These are phyloP conservation scores for Scomberomorus guttatus DNA, from an alignment of 2,797 vertebrate genomes.

Conservation along the genomic window DNA sequence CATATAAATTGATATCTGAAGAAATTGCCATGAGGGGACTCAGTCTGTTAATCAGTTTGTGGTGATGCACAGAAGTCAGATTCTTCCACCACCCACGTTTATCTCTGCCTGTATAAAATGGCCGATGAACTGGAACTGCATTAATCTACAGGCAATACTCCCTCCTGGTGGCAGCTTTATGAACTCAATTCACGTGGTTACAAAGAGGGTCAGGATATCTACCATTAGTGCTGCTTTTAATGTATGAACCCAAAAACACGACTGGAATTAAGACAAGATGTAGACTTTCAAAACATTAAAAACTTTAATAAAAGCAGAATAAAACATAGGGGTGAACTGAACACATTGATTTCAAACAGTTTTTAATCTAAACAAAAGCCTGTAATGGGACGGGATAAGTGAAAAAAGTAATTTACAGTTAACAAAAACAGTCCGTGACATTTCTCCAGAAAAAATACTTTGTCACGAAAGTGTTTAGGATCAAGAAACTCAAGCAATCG, in stretches of 20 bases:
- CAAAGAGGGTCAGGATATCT: neutral
- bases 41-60: too few relatives aligned
- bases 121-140: slow-evolving; percentile 43
- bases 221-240: neutral
- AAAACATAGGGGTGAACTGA: slow-evolving; percentile 81
- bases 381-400: slow-evolving; percentile 70
- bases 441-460: slow-evolving; percentile 45
- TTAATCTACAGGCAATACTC: neutral
- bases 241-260: neutral
- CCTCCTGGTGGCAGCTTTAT: slow-evolving; percentile 50
- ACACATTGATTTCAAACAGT: slow-evolving; percentile 71
- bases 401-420: slow-evolving; percentile 50
- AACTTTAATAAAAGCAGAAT: slow-evolving; percentile 87
- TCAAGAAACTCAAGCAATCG: slow-evolving; percentile 74
- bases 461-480: slow-evolving; percentile 63
- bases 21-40: too few relatives aligned
- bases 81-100: too few relatives aligned
- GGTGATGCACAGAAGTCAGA: too few relatives aligned
- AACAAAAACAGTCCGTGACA: slow-evolving; percentile 62
- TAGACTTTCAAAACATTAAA: slow-evolving; percentile 84
- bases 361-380: slow-evolving; percentile 73
- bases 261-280: slow-evolving; percentile 60
- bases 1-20: too few relatives aligned
- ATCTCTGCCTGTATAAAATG: slow-evolving; percentile 58
- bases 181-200: neutral